phyloP scores from a whole-genome alignment of 2,888 invertebrate species.

The Coremacera marginata region DNA sequence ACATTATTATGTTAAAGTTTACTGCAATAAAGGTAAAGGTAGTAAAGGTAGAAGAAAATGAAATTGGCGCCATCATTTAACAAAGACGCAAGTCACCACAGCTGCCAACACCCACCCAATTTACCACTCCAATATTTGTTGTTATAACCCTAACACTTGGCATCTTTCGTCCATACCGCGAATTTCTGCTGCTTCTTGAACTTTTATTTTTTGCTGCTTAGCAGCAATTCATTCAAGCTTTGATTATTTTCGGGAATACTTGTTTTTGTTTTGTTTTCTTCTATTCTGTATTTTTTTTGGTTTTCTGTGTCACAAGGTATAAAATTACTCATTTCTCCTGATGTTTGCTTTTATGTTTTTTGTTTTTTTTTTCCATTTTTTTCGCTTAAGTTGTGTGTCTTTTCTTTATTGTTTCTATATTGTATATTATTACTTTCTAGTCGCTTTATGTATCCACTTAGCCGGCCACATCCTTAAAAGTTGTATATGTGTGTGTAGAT shows the following conservation, averaged over 20 bases:
- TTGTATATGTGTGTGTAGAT: neutral
- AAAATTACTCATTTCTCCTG: conserved; percentile 14
- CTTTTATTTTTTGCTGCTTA: no score
- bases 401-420: neutral
- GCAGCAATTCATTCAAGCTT: no score
- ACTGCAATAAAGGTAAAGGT: conserved; percentile 39
- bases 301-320: conserved; percentile 39
- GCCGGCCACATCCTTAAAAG: neutral
- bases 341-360: neutral
- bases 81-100: neutral
- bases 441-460: neutral
- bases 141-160: no score
- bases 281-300: neutral
- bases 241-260: neutral
- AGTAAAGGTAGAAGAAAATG: conserved; percentile 38
- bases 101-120: neutral
- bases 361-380: neutral
- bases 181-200: no score
- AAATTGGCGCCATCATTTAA: conserved; percentile 22
- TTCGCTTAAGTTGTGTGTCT: neutral
- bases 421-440: conserved; percentile 6
- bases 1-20: neutral
- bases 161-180: no score
- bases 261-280: neutral
- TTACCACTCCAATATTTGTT: neutral